A percentile compares a stretch with the other conserved stretches of the same genome.
These are phyloP conservation scores for Apamea monoglypha DNA, from an alignment of 2,888 invertebrate genomes.

Conservation along the genomic window DNA sequence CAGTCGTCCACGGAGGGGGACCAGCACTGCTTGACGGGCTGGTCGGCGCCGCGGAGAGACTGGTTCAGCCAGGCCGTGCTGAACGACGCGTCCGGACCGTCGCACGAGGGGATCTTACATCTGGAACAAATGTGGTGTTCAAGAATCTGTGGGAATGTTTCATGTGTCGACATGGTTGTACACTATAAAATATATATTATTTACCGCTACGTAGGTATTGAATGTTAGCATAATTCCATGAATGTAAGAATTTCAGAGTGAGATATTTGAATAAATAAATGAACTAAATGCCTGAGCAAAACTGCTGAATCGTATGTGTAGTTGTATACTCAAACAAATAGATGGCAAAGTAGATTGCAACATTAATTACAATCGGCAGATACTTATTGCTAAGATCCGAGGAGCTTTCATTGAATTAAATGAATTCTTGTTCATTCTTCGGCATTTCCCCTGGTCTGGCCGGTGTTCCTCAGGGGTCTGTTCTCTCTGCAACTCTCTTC, in stretches of 20 bases:
- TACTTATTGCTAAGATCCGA: background rate
- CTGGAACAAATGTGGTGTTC: slow-evolving; percentile 64
- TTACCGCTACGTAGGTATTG: background rate
- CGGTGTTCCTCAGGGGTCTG: too few relatives aligned
- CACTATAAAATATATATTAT: background rate
- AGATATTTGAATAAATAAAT: background rate
- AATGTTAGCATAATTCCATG: background rate
- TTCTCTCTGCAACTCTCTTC: too few relatives aligned
- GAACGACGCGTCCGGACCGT: slow-evolving; percentile 67
- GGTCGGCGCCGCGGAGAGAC: slow-evolving; percentile 53
- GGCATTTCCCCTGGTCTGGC: too few relatives aligned
- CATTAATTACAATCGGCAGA: background rate
- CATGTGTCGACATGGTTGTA: background rate
- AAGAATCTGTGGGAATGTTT: background rate
- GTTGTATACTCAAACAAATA: background rate
- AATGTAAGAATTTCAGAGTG: background rate
- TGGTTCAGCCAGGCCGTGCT: slow-evolving; percentile 74
- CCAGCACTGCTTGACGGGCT: slow-evolving; percentile 77
- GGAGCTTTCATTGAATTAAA: background rate
- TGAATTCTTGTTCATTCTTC: background rate
- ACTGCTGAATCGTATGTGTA: background rate
- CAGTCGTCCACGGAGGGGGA: slow-evolving; percentile 67
- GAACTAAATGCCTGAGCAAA: background rate
- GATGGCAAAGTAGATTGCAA: background rate
- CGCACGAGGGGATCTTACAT: slow-evolving; percentile 80